These are phyloP conservation scores for Lethocerus indicus DNA, from an alignment of 1,140 invertebrate genomes.

Conservation along the genomic window DNA sequence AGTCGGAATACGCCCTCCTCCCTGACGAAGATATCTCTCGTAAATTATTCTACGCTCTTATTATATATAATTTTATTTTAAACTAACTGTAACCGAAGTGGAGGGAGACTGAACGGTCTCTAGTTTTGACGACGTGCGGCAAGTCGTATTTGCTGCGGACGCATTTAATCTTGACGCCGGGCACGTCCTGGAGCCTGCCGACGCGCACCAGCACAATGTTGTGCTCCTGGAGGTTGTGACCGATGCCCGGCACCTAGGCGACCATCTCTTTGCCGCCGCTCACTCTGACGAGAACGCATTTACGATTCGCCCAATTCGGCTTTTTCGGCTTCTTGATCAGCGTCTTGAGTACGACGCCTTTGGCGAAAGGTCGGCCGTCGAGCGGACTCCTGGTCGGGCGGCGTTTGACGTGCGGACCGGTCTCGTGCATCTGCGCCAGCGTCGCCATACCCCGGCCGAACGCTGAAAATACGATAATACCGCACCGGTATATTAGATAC, in stretches of 20 bases:
- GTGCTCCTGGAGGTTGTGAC: slow-evolving; percentile 93
- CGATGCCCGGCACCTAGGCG: slow-evolving; percentile 82
- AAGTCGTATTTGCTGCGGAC: slow-evolving; percentile 87
- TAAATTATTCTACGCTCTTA: no score
- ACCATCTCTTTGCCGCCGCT: slow-evolving; percentile 72
- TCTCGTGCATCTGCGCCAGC: no score
- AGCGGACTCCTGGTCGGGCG: no score
- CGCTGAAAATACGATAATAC: no score
- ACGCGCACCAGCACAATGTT: slow-evolving; percentile 76
- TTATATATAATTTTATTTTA: no score
- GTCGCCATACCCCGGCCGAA: no score
- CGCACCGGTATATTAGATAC: no score
- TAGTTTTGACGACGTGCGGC: slow-evolving; percentile 68
- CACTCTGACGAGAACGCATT: slow-evolving; percentile 82
- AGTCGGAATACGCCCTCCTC: no score
- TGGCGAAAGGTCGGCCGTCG: slow-evolving; percentile 67
- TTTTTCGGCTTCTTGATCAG: slow-evolving; percentile 95
- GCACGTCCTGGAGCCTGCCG: slow-evolving; percentile 75
- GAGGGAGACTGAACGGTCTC: no score
- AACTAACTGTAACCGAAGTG: no score
- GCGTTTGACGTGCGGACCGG: no score
- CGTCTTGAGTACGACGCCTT: slow-evolving; percentile 77
- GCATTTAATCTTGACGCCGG: slow-evolving; percentile 88
- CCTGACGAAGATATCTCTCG: no score
- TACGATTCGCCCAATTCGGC: slow-evolving; percentile 96